phyloP scores from a whole-genome alignment of 2,113 vertebrate genomes.

The Nanorana parkeri region DNA sequence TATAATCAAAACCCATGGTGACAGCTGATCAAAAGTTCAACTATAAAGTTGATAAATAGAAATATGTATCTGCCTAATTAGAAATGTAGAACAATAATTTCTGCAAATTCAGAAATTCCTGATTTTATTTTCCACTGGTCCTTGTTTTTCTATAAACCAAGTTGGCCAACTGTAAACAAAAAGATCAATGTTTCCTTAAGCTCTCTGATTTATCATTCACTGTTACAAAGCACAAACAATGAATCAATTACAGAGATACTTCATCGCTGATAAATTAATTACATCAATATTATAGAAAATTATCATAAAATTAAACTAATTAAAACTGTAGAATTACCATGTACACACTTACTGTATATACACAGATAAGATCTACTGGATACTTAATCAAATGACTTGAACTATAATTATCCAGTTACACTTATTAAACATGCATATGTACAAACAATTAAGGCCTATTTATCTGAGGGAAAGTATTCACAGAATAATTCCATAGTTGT shows the following conservation, averaged over 20 bases:
- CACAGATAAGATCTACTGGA: conserved; percentile 34
- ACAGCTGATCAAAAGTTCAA: neutral
- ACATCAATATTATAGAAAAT: conserved; percentile 36
- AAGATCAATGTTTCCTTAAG: no score
- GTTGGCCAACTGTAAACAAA: no score
- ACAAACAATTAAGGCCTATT: conserved; percentile 8
- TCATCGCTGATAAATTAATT: conserved; percentile 15
- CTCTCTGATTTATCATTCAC: conserved; percentile 15
- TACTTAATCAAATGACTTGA: conserved; percentile 33
- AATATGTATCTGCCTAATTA: no score
- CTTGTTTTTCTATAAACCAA: no score
- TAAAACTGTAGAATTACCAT: conserved; percentile 2
- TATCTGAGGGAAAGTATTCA: neutral
- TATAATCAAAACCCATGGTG: no score
- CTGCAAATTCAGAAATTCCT: no score
- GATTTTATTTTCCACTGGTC: no score
- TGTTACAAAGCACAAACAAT: no score
- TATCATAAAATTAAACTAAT: neutral
- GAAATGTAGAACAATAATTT: no score
- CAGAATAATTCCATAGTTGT: no score
- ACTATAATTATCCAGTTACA: conserved; percentile 38
- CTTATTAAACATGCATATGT: conserved; percentile 32
- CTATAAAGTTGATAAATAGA: no score
- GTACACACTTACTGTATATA: neutral
- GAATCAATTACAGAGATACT: conserved; percentile 31